Evolutionary conservation across 2,113 vertebrate genomes (phyloP), one percentile per base, ranked within the genome.

Genomic region (Tapirus terrestris): DNA sequence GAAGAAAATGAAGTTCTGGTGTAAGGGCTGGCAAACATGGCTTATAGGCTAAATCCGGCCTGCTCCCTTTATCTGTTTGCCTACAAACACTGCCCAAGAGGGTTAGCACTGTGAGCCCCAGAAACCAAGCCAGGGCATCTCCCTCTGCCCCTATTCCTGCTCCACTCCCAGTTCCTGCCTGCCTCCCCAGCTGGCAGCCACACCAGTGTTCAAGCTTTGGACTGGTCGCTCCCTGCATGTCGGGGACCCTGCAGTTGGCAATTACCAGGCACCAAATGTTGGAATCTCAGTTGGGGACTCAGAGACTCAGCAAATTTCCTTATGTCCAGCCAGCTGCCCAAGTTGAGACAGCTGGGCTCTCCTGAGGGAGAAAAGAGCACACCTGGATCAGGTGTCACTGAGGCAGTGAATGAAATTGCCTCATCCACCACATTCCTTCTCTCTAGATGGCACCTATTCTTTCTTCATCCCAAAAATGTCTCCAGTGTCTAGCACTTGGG

Each of bases 241-340:
- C 6, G 75, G 8, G 11, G 5, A 86, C 8, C 45, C 25, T 88
- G 21, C 25, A 79, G 4, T 17, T 72, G 36, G 63, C 20, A 93
- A 21, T 27, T 25, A 60, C 27, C 14, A 83, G 60, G 8, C 58
- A 75, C 36, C 11, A 85, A 39, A 51, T 39, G 8, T 13, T 16
- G 16, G 48, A 73, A 53, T 58, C 45, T 43, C 60, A 51, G 2
- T 0, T 80, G 21, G 23, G 10, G 7, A 72, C 13, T 39, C 58
- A 87, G 56, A 79, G 25, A 72, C 27, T 17, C 29, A 61, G 48
- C 17, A 77, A 84, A 80, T 89, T 60, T 91, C 10, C 43, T 96
- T n/a, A 13, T 12, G 20, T 92, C 58, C 9, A 39, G 7, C 5
- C 56, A 89, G 36, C 23, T 93, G 51, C 65, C 0, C 17, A 80